phyloP scores from a whole-genome alignment of 2,113 vertebrate genomes.

The Paramormyrops kingsleyae region DNA sequence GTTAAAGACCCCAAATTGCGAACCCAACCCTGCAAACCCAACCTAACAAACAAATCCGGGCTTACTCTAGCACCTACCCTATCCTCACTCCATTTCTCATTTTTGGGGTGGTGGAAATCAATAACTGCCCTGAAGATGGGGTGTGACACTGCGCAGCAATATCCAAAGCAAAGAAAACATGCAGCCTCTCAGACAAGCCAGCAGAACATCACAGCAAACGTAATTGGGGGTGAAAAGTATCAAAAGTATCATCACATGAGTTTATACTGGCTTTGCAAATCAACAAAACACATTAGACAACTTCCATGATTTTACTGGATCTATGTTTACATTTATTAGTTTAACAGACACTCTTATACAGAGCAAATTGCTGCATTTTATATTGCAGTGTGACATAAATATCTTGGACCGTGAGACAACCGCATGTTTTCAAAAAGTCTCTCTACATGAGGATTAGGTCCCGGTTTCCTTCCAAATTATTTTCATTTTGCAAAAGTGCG shows the following conservation, averaged over 20 bases:
- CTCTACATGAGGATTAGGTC: not conserved
- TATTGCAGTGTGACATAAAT: conserved; percentile 6
- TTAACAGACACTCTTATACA: conserved; percentile 13
- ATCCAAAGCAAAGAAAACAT: not conserved
- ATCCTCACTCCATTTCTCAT: not conserved
- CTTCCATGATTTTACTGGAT: not conserved
- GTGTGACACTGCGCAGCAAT: not conserved
- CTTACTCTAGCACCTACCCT: not conserved
- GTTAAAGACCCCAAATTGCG: not conserved
- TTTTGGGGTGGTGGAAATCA: not conserved
- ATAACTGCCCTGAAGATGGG: not conserved
- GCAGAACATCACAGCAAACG: not conserved
- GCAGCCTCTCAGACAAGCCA: not conserved
- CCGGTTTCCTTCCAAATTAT: not conserved
- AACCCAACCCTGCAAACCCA: not conserved
- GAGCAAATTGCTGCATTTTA: conserved; percentile 3
- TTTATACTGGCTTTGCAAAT: not conserved
- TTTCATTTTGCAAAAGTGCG: not conserved
- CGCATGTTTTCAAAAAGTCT: not conserved
- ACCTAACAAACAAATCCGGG: not conserved
- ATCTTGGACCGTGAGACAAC: not conserved
- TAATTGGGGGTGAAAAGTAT: not conserved
- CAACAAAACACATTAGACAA: not conserved
- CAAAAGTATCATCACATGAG: not conserved
- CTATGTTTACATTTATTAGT: conserved; percentile 9